Base-by-base conservation (phyloP, 2,113 vertebrate species). In the Cryptotis parvus region DNA sequence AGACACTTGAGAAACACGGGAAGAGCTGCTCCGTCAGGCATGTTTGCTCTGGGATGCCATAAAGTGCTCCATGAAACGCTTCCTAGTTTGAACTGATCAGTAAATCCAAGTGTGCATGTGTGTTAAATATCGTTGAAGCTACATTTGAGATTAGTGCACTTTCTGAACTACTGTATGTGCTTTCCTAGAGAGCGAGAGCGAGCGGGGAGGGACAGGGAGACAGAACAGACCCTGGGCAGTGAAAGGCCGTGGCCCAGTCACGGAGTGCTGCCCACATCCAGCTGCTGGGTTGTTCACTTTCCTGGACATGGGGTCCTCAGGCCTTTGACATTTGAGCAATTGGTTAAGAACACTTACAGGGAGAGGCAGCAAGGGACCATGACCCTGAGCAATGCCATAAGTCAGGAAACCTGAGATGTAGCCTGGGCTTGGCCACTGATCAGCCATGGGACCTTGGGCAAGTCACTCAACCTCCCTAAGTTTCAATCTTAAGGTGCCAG, bases 331-430 rank as follows among this genome's bases (percentile, higher is more conserved):
- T 52, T 94, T 78, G 75, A 91, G 95, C 95, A 87, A 75, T 95
- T 76, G 93, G 94, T 94, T 96, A 96, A 95, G 94, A 94, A 96
- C 95, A 96, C 61, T 95, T 77, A 96, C 93, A 72, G 89, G 27
- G 77, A 88, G n/a, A 97, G 95, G 91, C 94, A 97, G 96, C 95
- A 97, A 97, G 95, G 95, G 95, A 97, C 95, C 95, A 95, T 94
- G 66, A 90, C 52, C 83, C 92, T 94, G 93, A 96, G 88, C 80
- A 89, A 94, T 22, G 35, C 9, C 80, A 63, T 95, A 49, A 84
- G 58, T 87, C 83, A 94, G 83, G 43, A 90, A 92, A 95, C 63
- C 74, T 92, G 75, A 79, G 16, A 84, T 80, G 63, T 80, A 93
- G 43, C 78, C 84, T 95, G 94, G 92, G 91, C 87, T 94, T 73